Base-by-base conservation (phyloP, 2,113 vertebrate genomes). In the Ivindomyrus marchei region DNA sequence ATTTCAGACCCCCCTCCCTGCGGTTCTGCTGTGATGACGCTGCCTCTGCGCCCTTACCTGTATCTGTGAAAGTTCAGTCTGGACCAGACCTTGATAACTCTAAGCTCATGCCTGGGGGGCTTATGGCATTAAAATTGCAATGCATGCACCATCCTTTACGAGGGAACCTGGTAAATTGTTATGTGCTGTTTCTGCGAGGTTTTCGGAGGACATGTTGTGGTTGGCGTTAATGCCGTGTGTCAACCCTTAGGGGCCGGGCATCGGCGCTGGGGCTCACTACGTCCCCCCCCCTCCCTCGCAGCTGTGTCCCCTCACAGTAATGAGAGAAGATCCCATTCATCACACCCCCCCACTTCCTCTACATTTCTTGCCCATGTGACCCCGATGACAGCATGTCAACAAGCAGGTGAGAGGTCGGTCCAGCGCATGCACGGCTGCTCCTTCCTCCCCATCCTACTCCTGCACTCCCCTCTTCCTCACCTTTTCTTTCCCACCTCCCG, bases 301-400 rank as follows among this genome's bases (percentile, higher is more conserved):
- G 97, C 97, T 98, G 97, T 96, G 95, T 97, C 95, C 96, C 93
- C 91, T 96, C 97, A 95, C 95, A 92, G 94, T 95, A 96, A 95
- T 94, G 93, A 95, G 96, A 96, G 97, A 97, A 95, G 94, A 94
- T 96, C 96, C 97, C 96, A 95, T 94, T 95, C 94, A 94, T 96
- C 95, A 96, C 94, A 6, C 86, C 50, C 91, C 90, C 92, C 89
- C 92, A 91, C 74, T 80, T 56, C 83, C 87, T 90, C 70, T 88
- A 77, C 46, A 89, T 91, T 92, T 93, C 90, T 93, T 88, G 90
- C 95, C 95, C 95, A 95, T 95, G 95, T 94, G 94, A 92, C 93
- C 94, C 94, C 92, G 94, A 93, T 94, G 94, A 94, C 74, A 94
- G 94, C 95, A 95, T 95, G 95, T 96, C 95, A 96, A 94, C 95